Evolutionary conservation across 1,140 invertebrate species (phyloP).

Genomic region (Drosophila ohnishii): DNA sequence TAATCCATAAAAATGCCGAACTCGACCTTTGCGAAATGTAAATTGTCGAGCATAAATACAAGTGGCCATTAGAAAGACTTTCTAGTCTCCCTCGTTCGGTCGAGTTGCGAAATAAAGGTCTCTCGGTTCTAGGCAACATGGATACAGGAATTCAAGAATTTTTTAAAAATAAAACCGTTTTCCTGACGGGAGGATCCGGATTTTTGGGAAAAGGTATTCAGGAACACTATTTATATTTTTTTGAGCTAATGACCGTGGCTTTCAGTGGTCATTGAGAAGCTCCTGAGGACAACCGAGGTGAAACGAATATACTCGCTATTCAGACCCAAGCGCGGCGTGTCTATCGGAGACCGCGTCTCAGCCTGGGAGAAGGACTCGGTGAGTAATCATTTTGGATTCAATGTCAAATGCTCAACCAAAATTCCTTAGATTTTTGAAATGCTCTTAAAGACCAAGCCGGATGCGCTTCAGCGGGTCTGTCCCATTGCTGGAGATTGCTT

Average conservation of each 20-base stretch:
- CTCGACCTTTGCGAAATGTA: conserved; percentile 3
- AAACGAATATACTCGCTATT: conserved; percentile 89
- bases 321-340: conserved; percentile 89
- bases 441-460: conserved; percentile 18
- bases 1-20: background rate
- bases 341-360: conserved; percentile 86
- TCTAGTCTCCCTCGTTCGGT: conserved; percentile 2
- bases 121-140: conserved; percentile 13
- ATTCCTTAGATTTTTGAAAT: conserved; percentile 39
- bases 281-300: conserved; percentile 89
- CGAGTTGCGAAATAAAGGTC: background rate
- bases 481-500: conserved; percentile 85
- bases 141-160: conserved; percentile 39
- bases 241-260: background rate
- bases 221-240: background rate
- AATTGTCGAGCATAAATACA: conserved; percentile 21
- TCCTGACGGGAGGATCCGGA: conserved; percentile 50
- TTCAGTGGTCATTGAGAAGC: conserved; percentile 88
- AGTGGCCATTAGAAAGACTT: conserved; percentile 1
- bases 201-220: conserved; percentile 54
- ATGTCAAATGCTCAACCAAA: background rate
- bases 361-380: conserved; percentile 85
- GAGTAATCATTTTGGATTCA: conserved; percentile 4
- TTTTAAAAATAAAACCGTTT: conserved; percentile 48
- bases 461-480: conserved; percentile 19